Conservation (phyloP, 2,888 invertebrate genomes). For the Aelia acuminata region DNA sequence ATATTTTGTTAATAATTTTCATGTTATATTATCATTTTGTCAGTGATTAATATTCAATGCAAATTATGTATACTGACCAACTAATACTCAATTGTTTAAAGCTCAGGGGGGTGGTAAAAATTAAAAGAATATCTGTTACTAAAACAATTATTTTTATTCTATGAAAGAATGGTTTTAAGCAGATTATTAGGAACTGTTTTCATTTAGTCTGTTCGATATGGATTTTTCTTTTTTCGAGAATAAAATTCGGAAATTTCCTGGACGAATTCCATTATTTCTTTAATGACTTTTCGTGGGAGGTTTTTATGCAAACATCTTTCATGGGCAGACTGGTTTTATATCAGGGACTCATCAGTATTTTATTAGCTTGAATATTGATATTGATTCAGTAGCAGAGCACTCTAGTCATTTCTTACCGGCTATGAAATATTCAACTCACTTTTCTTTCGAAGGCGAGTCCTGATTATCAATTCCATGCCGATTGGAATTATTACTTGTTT, state of each 20-base stretch:
- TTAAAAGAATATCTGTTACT: background rate
- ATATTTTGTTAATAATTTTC: no score
- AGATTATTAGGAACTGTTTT: background rate
- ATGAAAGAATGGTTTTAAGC: background rate
- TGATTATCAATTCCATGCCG: background rate
- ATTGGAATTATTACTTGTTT: conserved; percentile 30
- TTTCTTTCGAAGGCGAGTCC: background rate
- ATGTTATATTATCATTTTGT: no score
- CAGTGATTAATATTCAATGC: no score
- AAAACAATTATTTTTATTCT: background rate
- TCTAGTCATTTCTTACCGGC: background rate
- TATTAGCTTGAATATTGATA: conserved; percentile 2
- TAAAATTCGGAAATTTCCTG: background rate
- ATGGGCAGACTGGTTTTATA: background rate
- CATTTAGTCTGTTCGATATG: background rate
- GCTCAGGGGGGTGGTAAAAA: background rate
- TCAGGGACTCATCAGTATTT: conserved; percentile 24
- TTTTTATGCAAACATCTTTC: conserved; percentile 16
- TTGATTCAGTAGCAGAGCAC: background rate
- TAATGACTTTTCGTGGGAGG: background rate
- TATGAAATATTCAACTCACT: conserved; percentile 16
- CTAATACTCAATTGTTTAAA: background rate
- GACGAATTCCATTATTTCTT: background rate
- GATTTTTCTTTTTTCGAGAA: background rate
- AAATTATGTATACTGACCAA: no score